Base-by-base conservation (phyloP, 2,113 vertebrate genomes). In the Megaleporinus macrocephalus region DNA sequence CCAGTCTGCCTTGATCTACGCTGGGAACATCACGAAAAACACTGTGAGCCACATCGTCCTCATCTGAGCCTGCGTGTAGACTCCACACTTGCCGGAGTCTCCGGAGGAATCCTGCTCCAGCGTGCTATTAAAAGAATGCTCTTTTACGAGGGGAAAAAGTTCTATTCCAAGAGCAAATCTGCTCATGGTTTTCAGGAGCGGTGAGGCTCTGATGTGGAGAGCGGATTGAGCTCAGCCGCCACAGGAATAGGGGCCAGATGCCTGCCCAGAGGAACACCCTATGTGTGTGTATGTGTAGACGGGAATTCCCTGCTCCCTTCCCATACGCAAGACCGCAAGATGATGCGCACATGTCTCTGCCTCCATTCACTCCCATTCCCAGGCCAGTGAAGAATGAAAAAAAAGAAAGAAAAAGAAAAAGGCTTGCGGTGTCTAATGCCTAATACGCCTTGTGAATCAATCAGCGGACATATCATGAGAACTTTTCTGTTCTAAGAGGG, bases 191-290 rank as follows among this genome's bases (percentile, higher is more conserved):
- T 82, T 84, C 65, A 77, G 85, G 59, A 73, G 79, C 55, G 61
- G 77, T 87, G 70, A 76, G 71, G 70, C 78, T 91, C 89, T 91
- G 87, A 91, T 91, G 90, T 92, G 88, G 91, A 77, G 81, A 85
- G 86, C 81, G 87, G 88, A 90, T 89, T 89, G 90, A 85, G 79
- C 30, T 18, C 26, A 26, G 80, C 70, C 49, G 29, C 55, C 24
- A 47, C 49, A 36, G 63, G 78, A 80, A 63, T 26, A 47, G 12
- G 51, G 33, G 62, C 78, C 70, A 79, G 77, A 61, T 73, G 70
- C 36, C 61, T 68, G 59, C 69, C 76, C 73, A 57, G 59, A 62
- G 73, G 68, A 86, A 80, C 68, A 79, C 78, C 78, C 81, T 79
- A 15, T 80, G 68, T 49, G 68, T 68, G 68, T 80, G 68, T 80